These are phyloP conservation scores for Semnornis frantzii DNA, from an alignment of 2,113 vertebrate species.

Conservation along the genomic window DNA sequence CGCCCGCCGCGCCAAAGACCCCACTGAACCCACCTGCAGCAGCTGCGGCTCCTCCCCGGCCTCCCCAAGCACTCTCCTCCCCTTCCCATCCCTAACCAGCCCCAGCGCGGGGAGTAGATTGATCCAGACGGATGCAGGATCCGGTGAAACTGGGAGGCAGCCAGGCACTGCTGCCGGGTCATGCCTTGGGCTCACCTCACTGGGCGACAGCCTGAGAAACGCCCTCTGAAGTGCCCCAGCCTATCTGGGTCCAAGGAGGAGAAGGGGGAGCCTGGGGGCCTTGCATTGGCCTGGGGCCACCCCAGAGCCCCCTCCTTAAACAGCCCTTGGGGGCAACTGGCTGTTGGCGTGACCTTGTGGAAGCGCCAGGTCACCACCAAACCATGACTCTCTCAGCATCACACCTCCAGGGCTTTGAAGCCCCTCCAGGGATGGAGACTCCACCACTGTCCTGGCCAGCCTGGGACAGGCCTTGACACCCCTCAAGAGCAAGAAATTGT, in stretches of 20 bases:
- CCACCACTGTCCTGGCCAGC: not conserved
- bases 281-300: fast-evolving
- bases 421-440: not conserved
- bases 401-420: not conserved
- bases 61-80: fast-evolving
- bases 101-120: not conserved
- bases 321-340: not conserved
- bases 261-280: not conserved
- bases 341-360: not conserved
- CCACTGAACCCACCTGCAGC: not conserved
- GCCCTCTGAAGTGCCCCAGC: not conserved
- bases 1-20: not conserved
- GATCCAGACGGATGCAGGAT: not conserved
- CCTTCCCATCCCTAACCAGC: fast-evolving
- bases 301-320: not conserved
- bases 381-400: not conserved
- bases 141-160: fast-evolving
- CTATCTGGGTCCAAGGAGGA: fast-evolving
- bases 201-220: not conserved
- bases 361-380: not conserved
- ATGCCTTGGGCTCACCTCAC: not conserved
- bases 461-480: no score
- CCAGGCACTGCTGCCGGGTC: fast-evolving
- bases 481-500: no score
- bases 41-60: not conserved